Conservation (phyloP, 2,113 vertebrate species). For the Daphoenositta chrysoptera region DNA sequence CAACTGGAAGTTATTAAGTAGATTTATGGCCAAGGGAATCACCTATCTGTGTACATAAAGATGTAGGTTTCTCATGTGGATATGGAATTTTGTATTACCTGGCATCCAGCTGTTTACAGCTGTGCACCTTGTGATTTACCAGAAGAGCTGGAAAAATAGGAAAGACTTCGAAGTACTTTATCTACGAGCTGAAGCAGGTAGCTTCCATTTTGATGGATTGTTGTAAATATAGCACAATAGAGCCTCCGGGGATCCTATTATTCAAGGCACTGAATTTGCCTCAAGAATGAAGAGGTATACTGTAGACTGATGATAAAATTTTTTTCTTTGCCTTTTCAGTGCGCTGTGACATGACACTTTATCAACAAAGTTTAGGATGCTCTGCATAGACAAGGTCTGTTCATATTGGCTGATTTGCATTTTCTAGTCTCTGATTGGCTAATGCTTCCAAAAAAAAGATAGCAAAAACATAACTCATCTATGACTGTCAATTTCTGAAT, state of each 20-base stretch:
- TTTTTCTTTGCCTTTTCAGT: not conserved
- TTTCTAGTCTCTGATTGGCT: not conserved
- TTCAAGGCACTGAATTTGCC: not conserved
- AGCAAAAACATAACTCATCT: not conserved
- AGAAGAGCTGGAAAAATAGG: not conserved
- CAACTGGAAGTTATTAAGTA: not conserved
- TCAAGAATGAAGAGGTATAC: not conserved
- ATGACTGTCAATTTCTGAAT: not conserved
- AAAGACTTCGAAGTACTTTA: not conserved
- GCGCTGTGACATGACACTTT: not conserved
- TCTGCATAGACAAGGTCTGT: not conserved
- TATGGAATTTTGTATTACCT: not conserved
- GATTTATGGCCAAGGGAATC: not conserved
- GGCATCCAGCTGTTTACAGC: not conserved
- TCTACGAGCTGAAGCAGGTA: not conserved
- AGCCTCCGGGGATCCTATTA: not conserved
- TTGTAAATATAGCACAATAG: not conserved
- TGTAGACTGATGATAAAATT: not conserved
- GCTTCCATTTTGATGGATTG: not conserved
- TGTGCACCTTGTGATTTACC: not conserved
- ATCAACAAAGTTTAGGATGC: not conserved
- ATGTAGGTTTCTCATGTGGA: not conserved
- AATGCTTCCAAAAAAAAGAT: not conserved
- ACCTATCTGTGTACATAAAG: not conserved
- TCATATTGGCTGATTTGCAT: not conserved